Base-by-base conservation (phyloP, 2,888 invertebrate species). In the Linnaemya tessellans region DNA sequence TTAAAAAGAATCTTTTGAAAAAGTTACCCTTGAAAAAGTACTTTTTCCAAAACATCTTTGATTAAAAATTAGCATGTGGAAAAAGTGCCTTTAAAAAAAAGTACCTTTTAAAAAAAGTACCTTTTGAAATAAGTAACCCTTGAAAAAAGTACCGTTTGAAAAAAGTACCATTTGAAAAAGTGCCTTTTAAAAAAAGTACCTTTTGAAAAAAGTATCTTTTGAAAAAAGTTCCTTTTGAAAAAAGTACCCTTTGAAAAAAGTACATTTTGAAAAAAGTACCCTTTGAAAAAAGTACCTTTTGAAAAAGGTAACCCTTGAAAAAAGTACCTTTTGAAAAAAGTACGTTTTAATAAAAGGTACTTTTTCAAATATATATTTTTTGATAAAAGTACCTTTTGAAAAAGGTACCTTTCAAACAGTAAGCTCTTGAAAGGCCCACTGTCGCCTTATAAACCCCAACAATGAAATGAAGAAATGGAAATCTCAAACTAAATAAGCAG, bases 121-220 rank as follows among this genome's bases (percentile, higher is more conserved):
- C 49, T 18, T 56, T 56, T 18, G 9, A 60, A n/a, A 60, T n/a
- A 60, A 60, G 18, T 49, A n/a, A 49, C 51, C 9, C 20, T 49
- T 51, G 8, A 20, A 10, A 51, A 18, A 18, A n/a, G 8, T 3
- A 9, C 51, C 10, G 20, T 51, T 51, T 20, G n/a, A n/a, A n/a
- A n/a, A n/a, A n/a, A n/a, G n/a, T n/a, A n/a, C n/a, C n/a, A n/a
- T n/a, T n/a, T n/a, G n/a, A n/a, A n/a, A n/a, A n/a, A n/a, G n/a
- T n/a, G n/a, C n/a, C n/a, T n/a, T n/a, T n/a, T n/a, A n/a, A n/a
- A n/a, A n/a, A n/a, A n/a, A n/a, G n/a, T n/a, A n/a, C n/a, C n/a
- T n/a, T n/a, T n/a, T n/a, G n/a, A n/a, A n/a, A n/a, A n/a, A n/a
- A n/a, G n/a, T n/a, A n/a, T n/a, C n/a, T n/a, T n/a, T n/a, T 35